Percentiles rank a stretch among this genome's conserved stretches.
phyloP scores from a whole-genome alignment of 2,113 vertebrate species.

The Mungos mungo region DNA sequence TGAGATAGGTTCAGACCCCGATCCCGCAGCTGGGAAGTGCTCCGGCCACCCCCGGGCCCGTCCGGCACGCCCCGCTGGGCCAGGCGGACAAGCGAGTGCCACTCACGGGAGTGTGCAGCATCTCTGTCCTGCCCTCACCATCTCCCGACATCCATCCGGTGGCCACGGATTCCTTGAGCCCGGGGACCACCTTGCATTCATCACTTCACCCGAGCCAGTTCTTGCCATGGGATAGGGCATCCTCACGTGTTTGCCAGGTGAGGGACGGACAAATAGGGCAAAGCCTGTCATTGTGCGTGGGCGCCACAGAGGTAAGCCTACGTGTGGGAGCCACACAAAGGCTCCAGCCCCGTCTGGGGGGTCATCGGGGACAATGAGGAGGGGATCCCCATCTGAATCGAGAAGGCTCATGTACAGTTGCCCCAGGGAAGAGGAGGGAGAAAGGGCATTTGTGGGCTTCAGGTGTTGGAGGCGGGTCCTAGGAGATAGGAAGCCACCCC shows the following conservation, averaged over 20 bases:
- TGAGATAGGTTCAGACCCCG: not conserved
- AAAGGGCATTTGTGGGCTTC: not conserved
- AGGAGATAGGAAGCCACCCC: not conserved
- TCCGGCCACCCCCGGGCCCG: fast-evolving
- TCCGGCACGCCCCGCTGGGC: fast-evolving
- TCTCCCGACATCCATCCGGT: fast-evolving
- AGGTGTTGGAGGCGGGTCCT: not conserved
- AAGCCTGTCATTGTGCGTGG: not conserved
- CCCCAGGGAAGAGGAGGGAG: fast-evolving
- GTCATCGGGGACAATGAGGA: fast-evolving
- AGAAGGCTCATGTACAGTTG: fast-evolving
- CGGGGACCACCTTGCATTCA: not conserved
- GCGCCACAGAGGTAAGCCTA: not conserved
- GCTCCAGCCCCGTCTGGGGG: fast-evolving
- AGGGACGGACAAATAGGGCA: not conserved
- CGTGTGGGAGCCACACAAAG: not conserved
- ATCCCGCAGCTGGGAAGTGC: too few relatives aligned
- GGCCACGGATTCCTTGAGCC: not conserved
- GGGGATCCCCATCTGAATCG: not conserved
- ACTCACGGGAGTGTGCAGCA: fast-evolving
- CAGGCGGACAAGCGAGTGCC: fast-evolving
- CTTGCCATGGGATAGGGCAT: fast-evolving
- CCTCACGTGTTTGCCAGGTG: fast-evolving
- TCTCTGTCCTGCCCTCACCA: too few relatives aligned
- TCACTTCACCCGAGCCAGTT: not conserved